These are phyloP conservation scores for Oreotragus oreotragus DNA, from an alignment of 2,113 vertebrate species.

Conservation along the genomic window DNA sequence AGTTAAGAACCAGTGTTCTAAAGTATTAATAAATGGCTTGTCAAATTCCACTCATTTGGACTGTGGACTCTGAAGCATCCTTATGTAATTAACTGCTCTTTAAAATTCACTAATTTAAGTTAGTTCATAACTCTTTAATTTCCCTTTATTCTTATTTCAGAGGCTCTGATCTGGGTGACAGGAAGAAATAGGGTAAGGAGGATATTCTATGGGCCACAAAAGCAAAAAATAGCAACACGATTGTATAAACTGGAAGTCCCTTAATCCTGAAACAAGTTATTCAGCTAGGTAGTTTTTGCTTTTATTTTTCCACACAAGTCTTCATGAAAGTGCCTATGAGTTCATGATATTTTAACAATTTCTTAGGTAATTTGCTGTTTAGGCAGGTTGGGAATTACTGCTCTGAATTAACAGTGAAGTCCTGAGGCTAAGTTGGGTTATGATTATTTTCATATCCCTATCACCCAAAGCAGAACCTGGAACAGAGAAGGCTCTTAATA, in stretches of 20 bases:
- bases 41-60: neutral
- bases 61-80: neutral
- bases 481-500: neutral
- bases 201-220: neutral
- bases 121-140: neutral
- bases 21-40: neutral
- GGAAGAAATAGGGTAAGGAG: neutral
- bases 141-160: conserved; percentile 4
- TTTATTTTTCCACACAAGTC: neutral
- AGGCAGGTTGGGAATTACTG: neutral
- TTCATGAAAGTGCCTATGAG: neutral
- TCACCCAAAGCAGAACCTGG: neutral
- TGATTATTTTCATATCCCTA: neutral
- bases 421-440: neutral
- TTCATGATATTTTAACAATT: neutral
- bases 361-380: neutral
- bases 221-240: neutral
- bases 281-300: neutral
- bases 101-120: neutral
- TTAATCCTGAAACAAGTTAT: neutral
- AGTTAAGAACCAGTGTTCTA: neutral
- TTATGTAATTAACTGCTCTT: conserved; percentile 3
- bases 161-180: neutral
- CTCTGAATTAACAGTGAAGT: neutral
- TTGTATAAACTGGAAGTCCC: neutral